Evolutionary conservation across 2,797 vertebrate species (phyloP).

Genomic region (Myotis findleyi): DNA sequence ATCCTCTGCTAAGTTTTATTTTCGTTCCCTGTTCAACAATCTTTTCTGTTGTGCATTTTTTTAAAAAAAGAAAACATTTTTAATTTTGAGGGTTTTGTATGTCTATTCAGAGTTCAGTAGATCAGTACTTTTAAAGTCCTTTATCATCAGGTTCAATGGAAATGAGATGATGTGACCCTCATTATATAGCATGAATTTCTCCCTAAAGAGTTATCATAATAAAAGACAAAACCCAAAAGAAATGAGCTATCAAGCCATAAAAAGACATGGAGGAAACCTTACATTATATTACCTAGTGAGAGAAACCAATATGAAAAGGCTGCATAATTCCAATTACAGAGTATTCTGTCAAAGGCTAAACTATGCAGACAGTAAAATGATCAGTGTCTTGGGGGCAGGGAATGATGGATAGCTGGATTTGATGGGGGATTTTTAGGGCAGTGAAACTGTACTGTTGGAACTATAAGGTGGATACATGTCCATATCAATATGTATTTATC

Average conservation of each 20-base stretch:
- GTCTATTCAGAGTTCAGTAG: neutral
- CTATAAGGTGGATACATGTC: neutral
- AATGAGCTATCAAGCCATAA: neutral
- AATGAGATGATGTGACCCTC: neutral
- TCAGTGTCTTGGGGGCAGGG: neutral
- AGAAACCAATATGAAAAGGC: neutral
- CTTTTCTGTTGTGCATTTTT: conserved; percentile 24
- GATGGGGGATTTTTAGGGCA: neutral
- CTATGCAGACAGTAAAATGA: neutral
- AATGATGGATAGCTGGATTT: neutral
- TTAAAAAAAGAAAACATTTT: neutral
- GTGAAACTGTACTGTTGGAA: neutral
- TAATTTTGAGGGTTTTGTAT: neutral
- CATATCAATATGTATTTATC: neutral
- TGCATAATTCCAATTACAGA: neutral
- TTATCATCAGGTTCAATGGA: neutral
- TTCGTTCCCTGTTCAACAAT: conserved; percentile 45
- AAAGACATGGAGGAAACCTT: neutral
- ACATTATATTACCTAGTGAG: neutral
- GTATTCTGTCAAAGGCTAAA: neutral
- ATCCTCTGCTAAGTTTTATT: conserved; percentile 57
- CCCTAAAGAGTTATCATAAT: neutral
- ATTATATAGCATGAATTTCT: neutral
- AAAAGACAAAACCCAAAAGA: conserved; percentile 10
- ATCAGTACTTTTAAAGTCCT: neutral